These are phyloP conservation scores for Mastomys natalensis DNA, from an alignment of 2,113 vertebrate species.

Conservation along the genomic window DNA sequence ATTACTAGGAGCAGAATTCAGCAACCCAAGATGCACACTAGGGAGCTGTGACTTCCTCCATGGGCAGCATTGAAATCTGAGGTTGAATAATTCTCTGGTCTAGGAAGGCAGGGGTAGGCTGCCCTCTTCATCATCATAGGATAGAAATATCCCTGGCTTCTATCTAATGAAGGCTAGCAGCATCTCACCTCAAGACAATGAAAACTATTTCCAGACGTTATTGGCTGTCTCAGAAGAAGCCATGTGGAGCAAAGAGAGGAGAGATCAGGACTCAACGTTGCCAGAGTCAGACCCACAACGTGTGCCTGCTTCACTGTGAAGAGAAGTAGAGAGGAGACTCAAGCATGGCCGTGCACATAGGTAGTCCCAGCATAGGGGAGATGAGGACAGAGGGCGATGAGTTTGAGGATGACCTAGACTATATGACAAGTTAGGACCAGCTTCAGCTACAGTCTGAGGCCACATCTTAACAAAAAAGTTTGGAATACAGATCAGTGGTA, in stretches of 20 bases:
- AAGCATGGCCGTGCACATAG: neutral
- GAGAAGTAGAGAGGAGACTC: neutral
- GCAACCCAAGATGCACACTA: neutral
- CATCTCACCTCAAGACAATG: neutral
- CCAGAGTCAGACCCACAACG: neutral
- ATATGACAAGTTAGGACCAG: neutral
- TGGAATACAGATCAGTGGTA: neutral
- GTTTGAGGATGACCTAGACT: neutral
- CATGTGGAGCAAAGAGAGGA: rapidly evolving
- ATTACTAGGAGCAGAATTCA: neutral
- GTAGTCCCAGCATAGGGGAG: no score
- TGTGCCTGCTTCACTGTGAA: neutral
- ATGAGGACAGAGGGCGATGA: neutral
- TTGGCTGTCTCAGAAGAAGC: neutral
- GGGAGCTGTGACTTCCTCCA: neutral
- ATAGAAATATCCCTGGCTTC: neutral
- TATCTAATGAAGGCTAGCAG: neutral
- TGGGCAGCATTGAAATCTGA: neutral
- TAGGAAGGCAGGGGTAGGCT: no score
- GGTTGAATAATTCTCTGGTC: neutral
- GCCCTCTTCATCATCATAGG: neutral
- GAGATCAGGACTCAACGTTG: neutral
- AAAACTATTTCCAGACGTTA: neutral
- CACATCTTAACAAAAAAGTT: no score
- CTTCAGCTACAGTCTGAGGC: neutral